A percentile compares a stretch with the other conserved stretches of the same genome.
Evolutionary conservation across 2,113 vertebrate genomes (phyloP).

Genomic region (Sinocyclocheilus grahami): DNA sequence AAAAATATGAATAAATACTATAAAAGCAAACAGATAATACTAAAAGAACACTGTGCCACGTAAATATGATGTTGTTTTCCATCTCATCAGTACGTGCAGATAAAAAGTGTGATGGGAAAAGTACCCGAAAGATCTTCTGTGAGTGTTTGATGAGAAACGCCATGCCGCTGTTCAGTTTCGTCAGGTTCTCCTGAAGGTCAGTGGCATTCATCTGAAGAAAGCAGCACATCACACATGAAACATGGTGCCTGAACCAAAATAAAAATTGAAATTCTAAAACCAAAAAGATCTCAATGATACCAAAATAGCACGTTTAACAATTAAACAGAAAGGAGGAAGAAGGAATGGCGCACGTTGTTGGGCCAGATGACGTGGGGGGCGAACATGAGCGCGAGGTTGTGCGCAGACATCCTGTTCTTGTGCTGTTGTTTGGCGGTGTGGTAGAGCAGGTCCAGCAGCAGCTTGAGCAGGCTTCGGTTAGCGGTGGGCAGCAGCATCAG

Average conservation of each 20-base stretch:
- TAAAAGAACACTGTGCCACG: not conserved
- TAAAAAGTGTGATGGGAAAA: not conserved
- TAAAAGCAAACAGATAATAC: not conserved
- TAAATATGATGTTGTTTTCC: not conserved
- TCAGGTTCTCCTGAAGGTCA: constrained; percentile 92
- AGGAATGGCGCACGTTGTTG: constrained; percentile 80
- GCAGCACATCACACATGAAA: not conserved
- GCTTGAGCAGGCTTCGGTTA: constrained; percentile 91
- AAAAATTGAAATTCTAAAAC: too few relatives aligned
- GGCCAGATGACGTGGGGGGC: constrained; percentile 95
- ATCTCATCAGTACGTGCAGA: not conserved
- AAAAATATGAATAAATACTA: not conserved
- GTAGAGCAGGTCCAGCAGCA: constrained; percentile 94
- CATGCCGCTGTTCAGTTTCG: constrained; percentile 89
- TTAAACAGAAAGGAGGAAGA: too few relatives aligned
- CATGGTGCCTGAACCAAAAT: too few relatives aligned
- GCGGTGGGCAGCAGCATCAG: constrained; percentile 89
- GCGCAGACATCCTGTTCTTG: constrained; percentile 97
- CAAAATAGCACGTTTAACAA: too few relatives aligned
- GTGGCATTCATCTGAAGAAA: constrained; percentile 83
- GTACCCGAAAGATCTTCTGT: constrained; percentile 91
- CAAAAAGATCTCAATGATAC: too few relatives aligned
- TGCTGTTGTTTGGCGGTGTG: constrained; percentile 95
- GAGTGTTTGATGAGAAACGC: constrained; percentile 98
- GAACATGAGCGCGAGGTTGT: constrained; percentile 97